Evolutionary conservation across 2,797 vertebrate species (phyloP).

Genomic region (Poeciliopsis infans): DNA sequence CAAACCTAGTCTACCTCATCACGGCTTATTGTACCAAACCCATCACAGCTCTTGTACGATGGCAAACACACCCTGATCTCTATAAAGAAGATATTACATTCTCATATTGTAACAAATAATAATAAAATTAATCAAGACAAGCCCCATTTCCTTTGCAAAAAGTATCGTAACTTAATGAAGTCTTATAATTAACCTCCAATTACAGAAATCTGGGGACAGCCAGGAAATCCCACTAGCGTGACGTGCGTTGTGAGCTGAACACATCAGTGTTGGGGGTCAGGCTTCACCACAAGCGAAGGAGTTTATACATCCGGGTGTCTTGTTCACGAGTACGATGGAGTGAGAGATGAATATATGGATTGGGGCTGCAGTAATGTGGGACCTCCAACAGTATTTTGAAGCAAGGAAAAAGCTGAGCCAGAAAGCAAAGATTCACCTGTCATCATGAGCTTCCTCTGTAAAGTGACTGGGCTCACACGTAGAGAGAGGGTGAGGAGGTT

Average conservation of each 20-base stretch:
- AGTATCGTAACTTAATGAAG: neutral
- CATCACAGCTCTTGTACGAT: conserved; percentile 44
- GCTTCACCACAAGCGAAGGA: neutral
- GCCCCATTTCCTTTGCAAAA: neutral
- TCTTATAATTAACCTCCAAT: neutral
- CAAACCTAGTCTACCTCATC: conserved; percentile 65
- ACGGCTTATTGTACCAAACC: conserved; percentile 48
- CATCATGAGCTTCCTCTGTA: neutral
- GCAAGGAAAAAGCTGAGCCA: neutral
- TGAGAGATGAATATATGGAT: neutral
- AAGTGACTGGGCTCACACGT: neutral
- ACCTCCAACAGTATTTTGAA: neutral
- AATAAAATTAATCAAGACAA: neutral
- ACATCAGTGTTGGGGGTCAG: neutral
- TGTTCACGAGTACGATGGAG: neutral
- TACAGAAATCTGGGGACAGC: neutral
- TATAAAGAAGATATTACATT: conserved; percentile 22
- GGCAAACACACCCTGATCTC: conserved; percentile 35
- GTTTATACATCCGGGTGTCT: neutral
- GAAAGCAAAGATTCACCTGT: neutral
- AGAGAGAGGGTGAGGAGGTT: neutral
- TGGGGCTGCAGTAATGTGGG: neutral
- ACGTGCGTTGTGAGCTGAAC: neutral
- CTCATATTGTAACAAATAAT: conserved; percentile 12
- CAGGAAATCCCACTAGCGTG: neutral